These are phyloP conservation scores for Drosophila ercepeae DNA, from an alignment of 1,140 invertebrate species.

Conservation along the genomic window DNA sequence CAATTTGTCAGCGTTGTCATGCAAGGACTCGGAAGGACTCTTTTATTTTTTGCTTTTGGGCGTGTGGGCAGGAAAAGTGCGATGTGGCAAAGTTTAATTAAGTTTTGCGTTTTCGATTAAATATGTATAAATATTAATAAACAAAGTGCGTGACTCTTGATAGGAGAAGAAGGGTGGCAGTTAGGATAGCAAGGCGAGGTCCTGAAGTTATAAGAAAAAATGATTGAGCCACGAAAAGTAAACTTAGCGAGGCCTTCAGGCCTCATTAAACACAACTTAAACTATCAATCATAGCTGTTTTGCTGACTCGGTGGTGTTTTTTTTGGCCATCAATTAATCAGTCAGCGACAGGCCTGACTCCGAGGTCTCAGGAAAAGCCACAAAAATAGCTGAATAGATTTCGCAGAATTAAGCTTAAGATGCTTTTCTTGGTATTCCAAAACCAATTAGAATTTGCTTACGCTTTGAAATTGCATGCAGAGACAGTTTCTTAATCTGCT, in stretches of 20 bases:
- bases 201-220: neutral
- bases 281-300: conserved; percentile 65
- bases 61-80: conserved; percentile 7
- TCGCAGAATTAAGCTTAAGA: neutral
- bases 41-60: conserved; percentile 2
- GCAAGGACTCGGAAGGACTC: conserved; percentile 27
- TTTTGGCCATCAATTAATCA: conserved; percentile 68
- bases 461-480: no score
- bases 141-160: conserved; percentile 28
- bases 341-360: conserved; percentile 32
- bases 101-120: conserved; percentile 53
- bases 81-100: conserved; percentile 51
- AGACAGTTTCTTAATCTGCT: no score
- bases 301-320: conserved; percentile 29
- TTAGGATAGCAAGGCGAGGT: neutral
- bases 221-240: conserved; percentile 3
- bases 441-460: no score
- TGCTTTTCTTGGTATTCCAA: no score
- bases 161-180: neutral
- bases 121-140: conserved; percentile 59
- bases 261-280: conserved; percentile 62
- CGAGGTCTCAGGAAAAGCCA: neutral
- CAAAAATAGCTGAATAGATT: conserved; percentile 7
- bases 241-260: conserved; percentile 24
- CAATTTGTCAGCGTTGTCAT: conserved; percentile 49